Base-by-base conservation (phyloP, 1,140 invertebrate species). In the Theocolax elegans region DNA sequence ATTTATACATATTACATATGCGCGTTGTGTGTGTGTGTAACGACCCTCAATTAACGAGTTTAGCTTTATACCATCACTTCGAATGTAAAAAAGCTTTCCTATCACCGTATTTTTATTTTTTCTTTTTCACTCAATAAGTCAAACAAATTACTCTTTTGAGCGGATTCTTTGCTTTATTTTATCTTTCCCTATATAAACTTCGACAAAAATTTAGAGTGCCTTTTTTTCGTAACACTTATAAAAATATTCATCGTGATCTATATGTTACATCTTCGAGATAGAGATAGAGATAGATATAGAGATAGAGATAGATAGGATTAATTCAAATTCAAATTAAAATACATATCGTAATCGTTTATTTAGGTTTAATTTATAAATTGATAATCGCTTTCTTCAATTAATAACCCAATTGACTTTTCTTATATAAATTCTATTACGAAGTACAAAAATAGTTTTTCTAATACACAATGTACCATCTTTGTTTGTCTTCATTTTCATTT, bases 181-280 rank as follows among this genome's bases (percentile, higher is more conserved):
- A 29, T 42, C n/a, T 40, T 13, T 42, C n/a, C 35, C 15, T 65
- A 65, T 31, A 31, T 56, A 42, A 44, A 31, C 35, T 44, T 15
- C 3, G 44, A 56, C 40, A 56, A 66, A n/a, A n/a, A 66, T 66
- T 66, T 66, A 56, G 51, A 46, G 58, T 60, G 58, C 58, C 49
- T 63, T 53, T n/a, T n/a, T n/a, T 68, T 53, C 54, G 29, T 49
- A 59, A 60, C 44, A 60, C 56, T 60, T 68, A 73, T 63, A 66
- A 70, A 69, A 73, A 70, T 73, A 67, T 67, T 54, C 49, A 29
- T 40, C 27, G 46, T 67, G 56, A 48, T 62, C 42, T 70, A 71
- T 25, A n/a, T 42, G 31, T 67, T 42, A 58, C 25, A 66, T 62
- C 27, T n/a, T 15, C 27, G 2, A n/a, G n/a, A n/a, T n/a, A n/a